phyloP scores from a whole-genome alignment of 1,140 invertebrate species.

The Grapholita molesta region DNA sequence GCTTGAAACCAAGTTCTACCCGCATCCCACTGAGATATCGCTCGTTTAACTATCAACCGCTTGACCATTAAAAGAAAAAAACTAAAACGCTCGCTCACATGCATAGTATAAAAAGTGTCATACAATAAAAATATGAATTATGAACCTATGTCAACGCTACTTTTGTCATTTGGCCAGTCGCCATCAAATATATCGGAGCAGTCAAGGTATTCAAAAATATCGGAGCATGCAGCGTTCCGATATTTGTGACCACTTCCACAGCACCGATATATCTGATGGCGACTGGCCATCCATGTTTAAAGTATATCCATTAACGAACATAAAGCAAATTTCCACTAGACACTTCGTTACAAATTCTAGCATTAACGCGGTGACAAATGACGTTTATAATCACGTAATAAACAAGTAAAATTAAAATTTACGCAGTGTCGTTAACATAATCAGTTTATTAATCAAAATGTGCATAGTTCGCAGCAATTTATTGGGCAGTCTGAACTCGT shows the following conservation, averaged over 20 bases:
- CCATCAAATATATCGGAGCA: too few species aligned
- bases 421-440: constrained; percentile 48
- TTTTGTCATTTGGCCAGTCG: too few species aligned
- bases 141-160: too few species aligned
- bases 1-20: constrained; percentile 24
- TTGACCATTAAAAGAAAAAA: not conserved
- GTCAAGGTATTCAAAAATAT: too few species aligned
- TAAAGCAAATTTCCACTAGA: constrained; percentile 1
- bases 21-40: not conserved
- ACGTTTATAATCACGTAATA: constrained; percentile 42
- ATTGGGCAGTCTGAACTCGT: constrained; percentile 55
- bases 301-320: not conserved
- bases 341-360: constrained; percentile 1
- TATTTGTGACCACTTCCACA: too few species aligned
- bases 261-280: too few species aligned
- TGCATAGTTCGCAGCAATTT: constrained; percentile 59
- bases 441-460: constrained; percentile 58
- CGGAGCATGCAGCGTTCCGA: too few species aligned
- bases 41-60: not conserved
- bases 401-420: constrained; percentile 46
- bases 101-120: not conserved
- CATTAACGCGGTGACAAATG: constrained; percentile 30
- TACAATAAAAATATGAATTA: too few species aligned
- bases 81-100: not conserved
- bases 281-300: not conserved